Evolutionary conservation across 2,888 invertebrate species (phyloP).

Genomic region (Caenorhabditis becei): DNA sequence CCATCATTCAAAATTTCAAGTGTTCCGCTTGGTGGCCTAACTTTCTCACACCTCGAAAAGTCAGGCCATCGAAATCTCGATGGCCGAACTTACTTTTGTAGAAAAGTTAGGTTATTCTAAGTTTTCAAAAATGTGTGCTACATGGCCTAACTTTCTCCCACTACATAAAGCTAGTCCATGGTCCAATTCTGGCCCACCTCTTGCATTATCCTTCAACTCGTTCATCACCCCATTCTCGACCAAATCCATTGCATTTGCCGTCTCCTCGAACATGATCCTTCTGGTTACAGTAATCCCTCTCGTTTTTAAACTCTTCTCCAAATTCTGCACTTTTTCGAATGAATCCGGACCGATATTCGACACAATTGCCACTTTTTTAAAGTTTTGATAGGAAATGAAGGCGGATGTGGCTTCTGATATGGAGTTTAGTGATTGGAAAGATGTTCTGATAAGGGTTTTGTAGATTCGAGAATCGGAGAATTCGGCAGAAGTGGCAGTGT

Average conservation of each 20-base stretch:
- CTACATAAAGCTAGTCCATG: too few relatives aligned
- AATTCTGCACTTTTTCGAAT: conserved; percentile 64
- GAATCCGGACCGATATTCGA: conserved; percentile 68
- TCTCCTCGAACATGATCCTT: conserved; percentile 68
- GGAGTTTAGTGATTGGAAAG: conserved; percentile 59
- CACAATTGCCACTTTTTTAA: conserved; percentile 66
- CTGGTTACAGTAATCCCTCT: conserved; percentile 57
- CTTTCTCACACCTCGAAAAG: too few relatives aligned
- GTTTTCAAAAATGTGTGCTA: too few relatives aligned
- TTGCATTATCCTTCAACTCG: conserved; percentile 63
- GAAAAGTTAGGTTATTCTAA: too few relatives aligned
- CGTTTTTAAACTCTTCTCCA: conserved; percentile 61
- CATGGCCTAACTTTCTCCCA: too few relatives aligned
- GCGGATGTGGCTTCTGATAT: conserved; percentile 65
- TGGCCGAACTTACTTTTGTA: too few relatives aligned
- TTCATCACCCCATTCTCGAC: conserved; percentile 62
- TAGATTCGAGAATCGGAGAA: conserved; percentile 76
- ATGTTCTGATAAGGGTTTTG: conserved; percentile 72
- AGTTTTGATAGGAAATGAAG: conserved; percentile 62
- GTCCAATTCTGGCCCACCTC: conserved; percentile 67
- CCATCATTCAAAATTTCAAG: too few relatives aligned
- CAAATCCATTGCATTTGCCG: conserved; percentile 61
- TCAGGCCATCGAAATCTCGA: too few relatives aligned
- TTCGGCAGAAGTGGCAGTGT: conserved; percentile 68
- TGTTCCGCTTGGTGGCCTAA: too few relatives aligned